Conservation (phyloP, 2,113 vertebrate genomes). For the Malaclemys terrapin region DNA sequence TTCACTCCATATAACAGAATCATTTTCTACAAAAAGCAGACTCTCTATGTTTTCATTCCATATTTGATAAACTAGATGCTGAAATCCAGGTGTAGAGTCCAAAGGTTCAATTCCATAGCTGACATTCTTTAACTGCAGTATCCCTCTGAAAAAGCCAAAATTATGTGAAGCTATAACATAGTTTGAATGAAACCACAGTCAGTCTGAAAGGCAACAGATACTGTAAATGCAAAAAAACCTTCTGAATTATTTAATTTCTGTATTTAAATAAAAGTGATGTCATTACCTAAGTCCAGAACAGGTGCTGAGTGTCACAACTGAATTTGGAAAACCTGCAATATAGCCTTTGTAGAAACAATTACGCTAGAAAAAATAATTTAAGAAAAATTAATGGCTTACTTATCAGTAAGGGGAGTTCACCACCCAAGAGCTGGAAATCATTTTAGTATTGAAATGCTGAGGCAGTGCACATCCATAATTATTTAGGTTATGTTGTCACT, state of each 20-base stretch:
- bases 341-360: conserved; percentile 76
- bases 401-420: neutral
- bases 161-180: too few relatives aligned
- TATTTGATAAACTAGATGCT: conserved; percentile 69
- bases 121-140: conserved; percentile 69
- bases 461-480: neutral
- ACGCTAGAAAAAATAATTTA: conserved; percentile 25
- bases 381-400: neutral
- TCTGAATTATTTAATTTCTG: neutral
- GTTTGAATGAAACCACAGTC: neutral
- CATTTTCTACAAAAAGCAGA: neutral
- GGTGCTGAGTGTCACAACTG: conserved; percentile 48
- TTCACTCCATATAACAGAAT: neutral
- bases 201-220: neutral
- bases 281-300: conserved; percentile 74
- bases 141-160: conserved; percentile 57
- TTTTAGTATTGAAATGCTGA: neutral
- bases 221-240: neutral
- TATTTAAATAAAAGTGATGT: accelerated
- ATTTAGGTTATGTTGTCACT: neutral
- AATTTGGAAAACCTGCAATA: conserved; percentile 37
- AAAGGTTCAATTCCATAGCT: conserved; percentile 74
- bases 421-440: neutral
- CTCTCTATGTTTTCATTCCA: neutral
- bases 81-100: conserved; percentile 32